Base-by-base conservation (phyloP, 2,888 invertebrate species). In the Pyrrhosoma nymphula region DNA sequence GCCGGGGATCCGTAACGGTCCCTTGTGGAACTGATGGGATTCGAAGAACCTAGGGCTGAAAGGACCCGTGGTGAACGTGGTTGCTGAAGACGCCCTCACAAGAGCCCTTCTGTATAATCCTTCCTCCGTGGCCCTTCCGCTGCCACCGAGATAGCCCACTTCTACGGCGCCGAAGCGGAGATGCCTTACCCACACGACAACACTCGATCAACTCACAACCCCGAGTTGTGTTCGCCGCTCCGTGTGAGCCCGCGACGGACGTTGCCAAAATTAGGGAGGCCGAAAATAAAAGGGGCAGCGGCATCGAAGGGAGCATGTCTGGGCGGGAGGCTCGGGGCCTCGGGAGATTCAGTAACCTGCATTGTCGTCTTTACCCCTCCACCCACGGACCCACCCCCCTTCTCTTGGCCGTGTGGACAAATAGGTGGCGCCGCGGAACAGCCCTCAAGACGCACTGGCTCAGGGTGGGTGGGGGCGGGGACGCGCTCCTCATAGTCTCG, bases 261-360 rank as follows among this genome's bases (percentile, higher is more conserved):
- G 82, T 16, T 30, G 82, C 82, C 82, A 82, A 35, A 82, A 82
- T 82, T 82, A 82, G 82, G 82, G 82, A 82, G 82, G 82, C 82
- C 82, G 35, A 35, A 82, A 82, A 82, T 82, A 82, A 82, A 82
- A 82, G 82, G 30, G 82, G 14, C n/a, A 69, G 69, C 30, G 82
- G 82, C 30, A 82, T 35, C 69, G 69, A 69, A 69, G 69, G 26
- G 69, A 69, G 69, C 69, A 8, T 69, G 69, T 69, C 69, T 69
- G 69, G 69, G 69, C 69, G 69, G 69, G 69, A 69, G 69, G 69
- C 69, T n/a, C 18, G 18, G 23, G 60, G 60, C 60, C 60, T 60
- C 60, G 60, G 60, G 60, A 20, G 69, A 69, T 69, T 69, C 69
- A 69, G 69, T 69, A 35, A 3, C 30, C 82, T 82, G 82, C 82